Evolutionary conservation across 2,797 vertebrate genomes (phyloP).

Genomic region (Amblyraja radiata): DNA sequence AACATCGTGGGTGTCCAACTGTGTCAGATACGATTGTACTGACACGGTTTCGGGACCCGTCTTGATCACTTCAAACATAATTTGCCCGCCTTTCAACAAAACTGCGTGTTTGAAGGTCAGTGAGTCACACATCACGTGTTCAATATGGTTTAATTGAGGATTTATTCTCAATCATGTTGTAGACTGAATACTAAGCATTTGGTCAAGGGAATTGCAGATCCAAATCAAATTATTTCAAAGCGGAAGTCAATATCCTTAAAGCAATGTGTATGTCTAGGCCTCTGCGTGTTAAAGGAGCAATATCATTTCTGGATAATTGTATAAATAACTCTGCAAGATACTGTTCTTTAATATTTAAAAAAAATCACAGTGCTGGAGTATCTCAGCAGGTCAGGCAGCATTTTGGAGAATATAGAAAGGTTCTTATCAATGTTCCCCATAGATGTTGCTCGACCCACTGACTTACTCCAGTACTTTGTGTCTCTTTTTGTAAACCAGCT

Average conservation of each 20-base stretch:
- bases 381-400: too few relatives aligned
- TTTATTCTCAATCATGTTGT: neutral
- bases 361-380: too few relatives aligned
- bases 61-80: conserved; percentile 77
- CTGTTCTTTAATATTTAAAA: neutral
- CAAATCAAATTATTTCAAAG: neutral
- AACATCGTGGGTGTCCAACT: conserved; percentile 77
- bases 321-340: neutral
- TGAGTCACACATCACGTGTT: conserved; percentile 19
- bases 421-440: too few relatives aligned
- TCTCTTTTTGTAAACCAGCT: too few relatives aligned
- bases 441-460: too few relatives aligned
- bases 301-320: neutral
- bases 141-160: neutral
- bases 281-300: neutral
- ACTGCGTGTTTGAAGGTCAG: conserved; percentile 90
- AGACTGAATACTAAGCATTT: too few relatives aligned
- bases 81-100: conserved; percentile 91
- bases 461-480: too few relatives aligned
- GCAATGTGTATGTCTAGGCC: neutral
- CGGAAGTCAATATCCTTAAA: neutral
- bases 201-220: neutral
- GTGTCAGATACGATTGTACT: conserved; percentile 76
- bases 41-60: conserved; percentile 75
- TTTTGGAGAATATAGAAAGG: too few relatives aligned